Base-by-base conservation (phyloP, 2,888 invertebrate species). In the Augiades crinisus region DNA sequence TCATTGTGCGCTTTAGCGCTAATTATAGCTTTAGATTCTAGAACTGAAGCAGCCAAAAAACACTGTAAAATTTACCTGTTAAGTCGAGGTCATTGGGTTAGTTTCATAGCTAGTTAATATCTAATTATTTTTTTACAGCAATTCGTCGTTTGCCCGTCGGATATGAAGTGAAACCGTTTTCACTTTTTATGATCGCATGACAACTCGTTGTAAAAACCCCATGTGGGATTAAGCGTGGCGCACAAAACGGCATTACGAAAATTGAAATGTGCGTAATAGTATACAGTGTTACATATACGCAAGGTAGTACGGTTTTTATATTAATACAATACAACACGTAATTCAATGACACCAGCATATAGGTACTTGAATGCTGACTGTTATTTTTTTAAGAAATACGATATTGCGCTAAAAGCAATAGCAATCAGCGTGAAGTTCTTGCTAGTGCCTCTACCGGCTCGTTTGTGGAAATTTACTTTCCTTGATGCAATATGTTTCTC, bases 151-250 rank as follows among this genome's bases (percentile, higher is more conserved):
- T 47, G n/a, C n/a, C n/a, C n/a, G n/a, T n/a, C n/a, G n/a, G 54
- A 57, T 56, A 56, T 63, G 57, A 70, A 73, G 70, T 71, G 72
- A 81, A 81, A 81, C 69, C 69, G 81, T 75, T 86, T 85, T 84
- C 83, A 81, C 83, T 85, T 83, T 81, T 81, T 68, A 70, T 67
- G 70, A 67, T 85, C 75, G 84, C 85, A 80, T 84, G 83, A 70
- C 72, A 72, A 59, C 63, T 66, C 62, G 67, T 70, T 69, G 71
- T 82, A 74, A 73, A 60, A 59, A 60, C 61, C 62, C 65, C 70
- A 68, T 67, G 62, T 67, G 65, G 73, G 68, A 71, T 71, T 72
- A 67, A 67, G 62, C 68, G 72, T 72, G 66, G 66, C 69, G 65
- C 59, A 64, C 66, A 61, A 64, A 65, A 62, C 55, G 55, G 54